These are phyloP conservation scores for Drosophila cardini DNA, from an alignment of 1,140 invertebrate genomes.

Conservation along the genomic window DNA sequence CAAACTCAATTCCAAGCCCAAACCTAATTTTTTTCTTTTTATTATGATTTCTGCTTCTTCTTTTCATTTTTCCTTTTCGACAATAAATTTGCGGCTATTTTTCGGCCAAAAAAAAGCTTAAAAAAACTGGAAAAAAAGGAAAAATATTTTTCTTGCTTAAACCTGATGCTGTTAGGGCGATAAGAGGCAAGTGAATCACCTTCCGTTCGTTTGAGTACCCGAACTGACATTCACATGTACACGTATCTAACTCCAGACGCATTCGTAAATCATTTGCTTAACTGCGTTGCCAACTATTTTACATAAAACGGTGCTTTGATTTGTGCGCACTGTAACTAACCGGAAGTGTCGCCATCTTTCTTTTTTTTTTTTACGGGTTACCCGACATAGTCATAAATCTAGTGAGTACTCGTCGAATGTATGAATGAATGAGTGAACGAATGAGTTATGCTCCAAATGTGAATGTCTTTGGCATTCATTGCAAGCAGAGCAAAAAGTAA, in stretches of 20 bases:
- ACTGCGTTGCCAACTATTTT: constrained; percentile 75
- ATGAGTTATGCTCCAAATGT: constrained; percentile 16
- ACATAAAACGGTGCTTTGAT: constrained; percentile 65
- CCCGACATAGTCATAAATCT: constrained; percentile 52
- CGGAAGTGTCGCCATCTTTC: constrained; percentile 71
- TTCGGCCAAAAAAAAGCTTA: constrained; percentile 3
- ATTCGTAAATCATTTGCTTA: constrained; percentile 75
- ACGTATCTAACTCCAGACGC: constrained; percentile 64
- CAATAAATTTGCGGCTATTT: constrained; percentile 54
- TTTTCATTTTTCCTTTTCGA: constrained; percentile 18
- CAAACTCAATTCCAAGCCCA: neutral
- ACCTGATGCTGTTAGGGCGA: constrained; percentile 17
- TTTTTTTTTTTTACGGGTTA: constrained; percentile 3
- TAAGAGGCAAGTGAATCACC: constrained; percentile 24
- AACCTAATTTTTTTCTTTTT: constrained; percentile 27
- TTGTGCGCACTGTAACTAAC: constrained; percentile 40
- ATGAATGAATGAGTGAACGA: constrained; percentile 13
- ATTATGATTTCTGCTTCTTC: constrained; percentile 24
- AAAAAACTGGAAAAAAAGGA: neutral
- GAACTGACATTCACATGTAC: neutral
- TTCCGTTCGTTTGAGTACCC: neutral
- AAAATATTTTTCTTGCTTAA: constrained; percentile 19
- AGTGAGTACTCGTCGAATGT: constrained; percentile 31
- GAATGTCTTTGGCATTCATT: neutral
- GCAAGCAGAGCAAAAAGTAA: neutral